Evolutionary conservation across 1,140 invertebrate species (phyloP).

Genomic region (Spodoptera frugiperda): DNA sequence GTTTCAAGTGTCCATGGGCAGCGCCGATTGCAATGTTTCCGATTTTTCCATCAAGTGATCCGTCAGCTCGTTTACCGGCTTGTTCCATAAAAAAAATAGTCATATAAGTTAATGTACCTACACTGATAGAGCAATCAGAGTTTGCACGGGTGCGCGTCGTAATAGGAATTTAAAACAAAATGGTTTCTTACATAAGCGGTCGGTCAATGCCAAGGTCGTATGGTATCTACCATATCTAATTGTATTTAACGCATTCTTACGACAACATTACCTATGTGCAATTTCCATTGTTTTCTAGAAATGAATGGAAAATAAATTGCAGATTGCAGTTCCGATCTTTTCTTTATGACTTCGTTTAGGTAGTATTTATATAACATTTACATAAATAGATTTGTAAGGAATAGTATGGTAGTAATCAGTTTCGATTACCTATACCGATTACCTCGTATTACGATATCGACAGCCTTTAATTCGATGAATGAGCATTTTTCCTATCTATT

Average conservation of each 20-base stretch:
- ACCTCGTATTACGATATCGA: too few species aligned
- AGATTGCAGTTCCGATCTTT: background rate
- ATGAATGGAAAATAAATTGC: constrained; percentile 30
- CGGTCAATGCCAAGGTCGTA: constrained; percentile 65
- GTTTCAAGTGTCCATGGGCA: too few species aligned
- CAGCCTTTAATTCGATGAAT: too few species aligned
- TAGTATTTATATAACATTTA: background rate
- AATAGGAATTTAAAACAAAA: constrained; percentile 16
- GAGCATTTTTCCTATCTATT: too few species aligned
- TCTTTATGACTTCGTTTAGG: background rate
- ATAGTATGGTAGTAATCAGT: background rate
- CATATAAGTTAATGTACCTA: background rate
- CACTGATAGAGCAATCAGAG: background rate
- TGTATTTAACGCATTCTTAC: constrained; percentile 22
- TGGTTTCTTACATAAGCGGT: constrained; percentile 52
- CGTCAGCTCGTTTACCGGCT: too few species aligned
- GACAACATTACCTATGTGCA: background rate
- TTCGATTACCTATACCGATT: too few species aligned
- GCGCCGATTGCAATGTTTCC: too few species aligned
- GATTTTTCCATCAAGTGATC: too few species aligned
- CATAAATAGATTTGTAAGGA: background rate
- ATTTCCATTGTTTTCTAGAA: constrained; percentile 37
- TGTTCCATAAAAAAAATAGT: too few species aligned
- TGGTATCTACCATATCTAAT: constrained; percentile 18
- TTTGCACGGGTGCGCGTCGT: background rate